These are phyloP conservation scores for Limnephilus lunatus DNA, from an alignment of 2,888 invertebrate genomes.

Conservation along the genomic window DNA sequence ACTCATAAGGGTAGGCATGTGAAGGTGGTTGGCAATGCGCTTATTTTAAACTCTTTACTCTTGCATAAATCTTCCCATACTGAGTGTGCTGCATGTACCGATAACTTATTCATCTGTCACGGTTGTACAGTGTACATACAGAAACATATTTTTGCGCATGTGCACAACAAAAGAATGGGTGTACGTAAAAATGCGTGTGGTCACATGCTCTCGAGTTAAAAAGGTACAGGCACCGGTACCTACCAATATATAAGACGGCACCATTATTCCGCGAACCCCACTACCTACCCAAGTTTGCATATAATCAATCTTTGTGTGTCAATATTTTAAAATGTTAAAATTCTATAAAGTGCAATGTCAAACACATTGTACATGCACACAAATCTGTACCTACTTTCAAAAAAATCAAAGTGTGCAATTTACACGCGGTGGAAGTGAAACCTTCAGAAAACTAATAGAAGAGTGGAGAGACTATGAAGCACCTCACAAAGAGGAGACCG, in stretches of 20 bases:
- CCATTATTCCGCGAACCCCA: background rate
- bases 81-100: constrained; percentile 11
- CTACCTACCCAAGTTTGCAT: background rate
- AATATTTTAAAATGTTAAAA: background rate
- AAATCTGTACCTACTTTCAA: too few relatives aligned
- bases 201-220: constrained; percentile 25
- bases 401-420: too few relatives aligned
- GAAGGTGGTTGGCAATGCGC: background rate
- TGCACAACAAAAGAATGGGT: constrained; percentile 43
- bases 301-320: background rate
- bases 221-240: background rate
- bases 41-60: background rate
- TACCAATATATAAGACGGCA: background rate
- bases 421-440: too few relatives aligned
- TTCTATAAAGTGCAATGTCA: background rate
- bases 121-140: background rate
- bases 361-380: background rate
- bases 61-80: constrained; percentile 17
- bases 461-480: too few relatives aligned
- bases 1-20: background rate
- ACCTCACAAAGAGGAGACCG: too few relatives aligned
- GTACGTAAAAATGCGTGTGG: constrained; percentile 47
- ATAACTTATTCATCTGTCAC: constrained; percentile 39
- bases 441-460: too few relatives aligned
- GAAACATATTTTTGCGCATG: constrained; percentile 36